Percentiles rank a stretch among this genome's conserved stretches.
Conservation (phyloP, 2,888 invertebrate species). For the Catocala nupta region DNA sequence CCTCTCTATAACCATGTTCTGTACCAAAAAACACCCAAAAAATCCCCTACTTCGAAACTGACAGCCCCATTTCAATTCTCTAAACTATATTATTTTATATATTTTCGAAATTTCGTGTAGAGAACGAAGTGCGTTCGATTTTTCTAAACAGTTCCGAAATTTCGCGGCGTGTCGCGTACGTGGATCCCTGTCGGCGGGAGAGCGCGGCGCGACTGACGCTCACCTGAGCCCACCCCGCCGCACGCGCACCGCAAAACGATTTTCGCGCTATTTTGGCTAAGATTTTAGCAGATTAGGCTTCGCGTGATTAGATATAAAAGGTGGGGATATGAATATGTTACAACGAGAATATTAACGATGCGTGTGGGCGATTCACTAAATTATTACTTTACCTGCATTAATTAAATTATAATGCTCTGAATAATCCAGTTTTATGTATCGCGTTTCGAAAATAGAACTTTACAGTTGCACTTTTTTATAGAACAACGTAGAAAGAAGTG, state of each 20-base stretch:
- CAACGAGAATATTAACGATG: slow-evolving; percentile 55
- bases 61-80: slow-evolving; percentile 48
- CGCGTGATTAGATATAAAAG: slow-evolving; percentile 78
- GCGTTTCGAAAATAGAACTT: slow-evolving; percentile 26
- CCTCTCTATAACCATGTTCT: slow-evolving; percentile 60
- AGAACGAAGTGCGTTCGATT: slow-evolving; percentile 62
- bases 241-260: slow-evolving; percentile 81
- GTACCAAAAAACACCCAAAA: slow-evolving; percentile 53
- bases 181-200: slow-evolving; percentile 83
- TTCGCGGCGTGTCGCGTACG: slow-evolving; percentile 79
- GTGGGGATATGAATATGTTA: slow-evolving; percentile 69
- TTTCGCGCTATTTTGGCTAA: slow-evolving; percentile 87
- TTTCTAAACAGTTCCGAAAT: slow-evolving; percentile 76
- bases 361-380: slow-evolving; percentile 78
- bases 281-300: slow-evolving; percentile 84
- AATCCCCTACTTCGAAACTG: slow-evolving; percentile 46
- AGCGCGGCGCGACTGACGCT: slow-evolving; percentile 83
- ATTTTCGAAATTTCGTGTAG: slow-evolving; percentile 46
- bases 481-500: slow-evolving; percentile 35
- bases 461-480: slow-evolving; percentile 35
- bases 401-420: slow-evolving; percentile 64
- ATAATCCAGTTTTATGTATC: slow-evolving; percentile 67
- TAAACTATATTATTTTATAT: slow-evolving; percentile 43
- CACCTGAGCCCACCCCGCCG: slow-evolving; percentile 78
- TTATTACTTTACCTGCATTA: slow-evolving; percentile 70